Base-by-base conservation (phyloP, 2,113 vertebrate species). In the Phalacrocorax brasilianus region DNA sequence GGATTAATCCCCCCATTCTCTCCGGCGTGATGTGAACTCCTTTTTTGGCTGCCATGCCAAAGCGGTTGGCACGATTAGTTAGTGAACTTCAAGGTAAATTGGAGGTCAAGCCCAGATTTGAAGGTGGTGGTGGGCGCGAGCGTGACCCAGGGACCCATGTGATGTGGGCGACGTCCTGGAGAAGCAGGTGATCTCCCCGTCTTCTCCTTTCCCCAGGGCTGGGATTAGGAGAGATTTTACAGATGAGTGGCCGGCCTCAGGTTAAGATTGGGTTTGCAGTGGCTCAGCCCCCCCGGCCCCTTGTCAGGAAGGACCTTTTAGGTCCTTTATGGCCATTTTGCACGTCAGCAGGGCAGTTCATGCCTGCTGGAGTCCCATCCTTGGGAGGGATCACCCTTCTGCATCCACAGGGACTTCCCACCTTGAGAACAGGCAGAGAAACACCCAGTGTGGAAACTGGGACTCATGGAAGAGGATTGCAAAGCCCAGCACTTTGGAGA, bases 101-200 rank as follows among this genome's bases (percentile, higher is more conserved):
- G 84, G 92, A 95, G 97, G 94, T 95, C 96, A 97, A 95, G 66
- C 86, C 94, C 96, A 96, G 97, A 92, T 97, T 96, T 96, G 94
- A 58, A 79, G 66, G 83, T 89, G 76, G 67, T 53, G 95, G 53
- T 59, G 90, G 93, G 95, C 8, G 21, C 28, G 61, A 94, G 88
- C 7, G 0, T 85, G 95, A 96, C 85, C 71, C 59, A 8, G 45
- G 77, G 92, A 94, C 62, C 94, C 96, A 89, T 82, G 97, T 97
- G 97, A 97, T 78, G 76, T 9, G 76, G 61, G 52, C 12, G 0
- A 58, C 24, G 0, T 92, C 89, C 89, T 91, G 84, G 71, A 58
- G 88, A 91, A 85, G 93, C 85, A 67, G 92, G 86, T 62, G 94
- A 96, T 91, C 80, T 68, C 86, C 90, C 77, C 8, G 6, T 93